Evolutionary conservation across 1,140 invertebrate species (phyloP).

Genomic region (Homarus americanus): DNA sequence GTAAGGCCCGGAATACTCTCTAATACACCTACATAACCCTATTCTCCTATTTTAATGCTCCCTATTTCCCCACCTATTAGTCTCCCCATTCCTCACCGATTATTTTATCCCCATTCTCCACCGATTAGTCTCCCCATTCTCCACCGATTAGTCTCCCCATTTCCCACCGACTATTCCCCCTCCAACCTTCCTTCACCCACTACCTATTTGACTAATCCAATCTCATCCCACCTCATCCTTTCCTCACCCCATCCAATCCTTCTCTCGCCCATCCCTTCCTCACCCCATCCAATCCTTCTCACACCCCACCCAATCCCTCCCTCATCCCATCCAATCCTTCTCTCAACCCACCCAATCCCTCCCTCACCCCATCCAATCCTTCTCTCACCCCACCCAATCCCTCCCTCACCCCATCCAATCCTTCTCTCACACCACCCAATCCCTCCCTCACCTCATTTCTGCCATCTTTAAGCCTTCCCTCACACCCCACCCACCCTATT

Average conservation of each 20-base stretch:
- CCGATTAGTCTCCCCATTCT: not conserved
- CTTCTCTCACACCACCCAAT: too few relatives aligned
- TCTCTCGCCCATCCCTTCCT: too few relatives aligned
- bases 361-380: too few relatives aligned
- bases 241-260: too few relatives aligned
- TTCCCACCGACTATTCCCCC: not conserved
- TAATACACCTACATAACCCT: not conserved
- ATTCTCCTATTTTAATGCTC: not conserved
- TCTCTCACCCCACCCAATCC: too few relatives aligned
- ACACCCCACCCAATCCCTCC: too few relatives aligned
- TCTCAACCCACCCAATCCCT: too few relatives aligned
- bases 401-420: too few relatives aligned
- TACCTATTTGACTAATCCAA: not conserved
- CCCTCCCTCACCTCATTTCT: not conserved
- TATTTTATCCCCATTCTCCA: not conserved
- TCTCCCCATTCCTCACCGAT: not conserved
- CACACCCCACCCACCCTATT: too few relatives aligned
- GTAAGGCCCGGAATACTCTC: too few relatives aligned
- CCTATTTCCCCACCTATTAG: not conserved
- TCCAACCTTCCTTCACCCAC: not conserved
- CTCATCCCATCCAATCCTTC: too few relatives aligned
- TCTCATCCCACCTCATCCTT: not conserved
- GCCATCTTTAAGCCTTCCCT: not conserved
- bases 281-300: too few relatives aligned
- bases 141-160: not conserved